phyloP scores from a whole-genome alignment of 1,140 invertebrate genomes.

The Hycleus cichorii region DNA sequence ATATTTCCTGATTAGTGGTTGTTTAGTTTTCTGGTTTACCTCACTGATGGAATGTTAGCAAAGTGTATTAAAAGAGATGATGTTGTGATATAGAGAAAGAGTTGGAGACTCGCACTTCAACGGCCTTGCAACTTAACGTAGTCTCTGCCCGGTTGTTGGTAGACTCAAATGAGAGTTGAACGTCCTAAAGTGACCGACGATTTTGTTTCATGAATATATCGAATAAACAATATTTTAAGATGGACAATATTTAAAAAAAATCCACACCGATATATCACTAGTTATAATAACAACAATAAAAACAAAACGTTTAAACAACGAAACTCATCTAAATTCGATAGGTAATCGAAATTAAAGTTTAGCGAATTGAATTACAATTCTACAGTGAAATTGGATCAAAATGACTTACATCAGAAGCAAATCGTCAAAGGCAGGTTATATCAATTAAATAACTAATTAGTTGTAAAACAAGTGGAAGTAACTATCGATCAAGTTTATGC shows the following conservation, averaged over 20 bases:
- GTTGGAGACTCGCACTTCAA: conserved; percentile 16
- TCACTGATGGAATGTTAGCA: conserved; percentile 20
- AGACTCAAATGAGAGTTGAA: conserved; percentile 32
- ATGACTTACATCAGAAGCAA: conserved; percentile 4
- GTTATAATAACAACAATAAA: too few relatives aligned
- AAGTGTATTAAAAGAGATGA: conserved; percentile 12
- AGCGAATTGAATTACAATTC: too few relatives aligned
- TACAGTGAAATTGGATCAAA: conserved; percentile 1
- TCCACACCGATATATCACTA: too few relatives aligned
- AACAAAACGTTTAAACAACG: too few relatives aligned
- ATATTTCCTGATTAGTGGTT: conserved; percentile 22
- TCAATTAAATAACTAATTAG: conserved; percentile 17
- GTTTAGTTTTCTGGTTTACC: conserved; percentile 17
- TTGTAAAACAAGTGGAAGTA: conserved; percentile 13
- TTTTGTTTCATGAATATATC: conserved; percentile 30
- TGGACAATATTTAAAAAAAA: conserved; percentile 15
- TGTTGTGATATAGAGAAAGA: background rate
- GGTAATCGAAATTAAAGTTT: too few relatives aligned
- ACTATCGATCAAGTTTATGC: conserved; percentile 10
- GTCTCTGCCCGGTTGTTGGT: conserved; percentile 14
- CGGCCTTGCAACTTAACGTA: conserved; percentile 29
- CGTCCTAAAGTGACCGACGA: conserved; percentile 32
- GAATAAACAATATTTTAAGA: conserved; percentile 32
- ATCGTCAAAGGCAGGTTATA: conserved; percentile 12
- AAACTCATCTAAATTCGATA: too few relatives aligned